Evolutionary conservation across 2,797 vertebrate genomes (phyloP).

Genomic region (Malacoctenus gilli): DNA sequence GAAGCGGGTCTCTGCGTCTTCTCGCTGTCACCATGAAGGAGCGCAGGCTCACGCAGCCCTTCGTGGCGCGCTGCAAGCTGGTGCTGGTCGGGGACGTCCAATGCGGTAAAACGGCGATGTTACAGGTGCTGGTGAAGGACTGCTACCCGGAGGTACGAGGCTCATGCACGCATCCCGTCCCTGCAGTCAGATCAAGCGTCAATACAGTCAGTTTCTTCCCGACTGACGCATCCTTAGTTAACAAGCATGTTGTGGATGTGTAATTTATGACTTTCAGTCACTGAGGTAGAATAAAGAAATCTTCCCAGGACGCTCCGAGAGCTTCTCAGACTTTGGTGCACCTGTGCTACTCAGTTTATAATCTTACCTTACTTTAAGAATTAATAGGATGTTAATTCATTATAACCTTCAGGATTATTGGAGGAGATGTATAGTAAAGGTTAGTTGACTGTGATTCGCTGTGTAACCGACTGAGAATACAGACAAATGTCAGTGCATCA

Average conservation of each 20-base stretch:
- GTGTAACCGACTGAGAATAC: too few relatives aligned
- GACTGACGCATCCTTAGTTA: background rate
- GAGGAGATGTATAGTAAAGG: background rate
- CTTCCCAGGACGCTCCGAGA: too few relatives aligned
- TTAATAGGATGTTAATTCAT: background rate
- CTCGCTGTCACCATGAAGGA: constrained; percentile 85
- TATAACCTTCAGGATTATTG: background rate
- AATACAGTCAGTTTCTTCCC: too few relatives aligned
- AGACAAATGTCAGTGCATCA: too few relatives aligned
- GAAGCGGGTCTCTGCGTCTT: too few relatives aligned
- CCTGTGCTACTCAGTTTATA: too few relatives aligned
- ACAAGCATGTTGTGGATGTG: background rate
- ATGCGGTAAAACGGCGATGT: constrained; percentile 97
- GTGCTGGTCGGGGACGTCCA: constrained; percentile 96
- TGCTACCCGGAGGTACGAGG: constrained; percentile 93
- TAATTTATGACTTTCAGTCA: background rate
- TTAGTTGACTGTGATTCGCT: too few relatives aligned
- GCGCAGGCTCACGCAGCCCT: constrained; percentile 85
- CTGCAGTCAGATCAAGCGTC: background rate
- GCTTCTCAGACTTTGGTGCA: too few relatives aligned
- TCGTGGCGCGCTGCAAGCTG: constrained; percentile 90
- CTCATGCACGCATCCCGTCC: background rate
- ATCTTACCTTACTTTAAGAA: too few relatives aligned
- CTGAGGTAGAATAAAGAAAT: background rate
- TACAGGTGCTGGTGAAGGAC: constrained; percentile 94